Conservation (phyloP, 2,113 vertebrate species). For the Bothrops jararaca region DNA sequence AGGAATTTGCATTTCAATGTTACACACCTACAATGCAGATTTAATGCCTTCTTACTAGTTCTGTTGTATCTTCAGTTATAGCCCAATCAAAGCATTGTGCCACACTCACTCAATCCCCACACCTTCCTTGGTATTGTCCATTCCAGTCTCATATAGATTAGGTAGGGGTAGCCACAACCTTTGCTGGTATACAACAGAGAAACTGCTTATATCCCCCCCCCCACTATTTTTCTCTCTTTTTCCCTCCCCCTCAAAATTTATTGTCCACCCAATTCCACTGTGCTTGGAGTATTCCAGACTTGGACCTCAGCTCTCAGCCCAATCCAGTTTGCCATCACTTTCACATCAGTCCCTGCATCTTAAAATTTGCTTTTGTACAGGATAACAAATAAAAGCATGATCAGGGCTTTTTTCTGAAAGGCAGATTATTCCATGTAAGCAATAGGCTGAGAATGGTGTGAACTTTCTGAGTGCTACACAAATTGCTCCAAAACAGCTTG, state of each 20-base stretch:
- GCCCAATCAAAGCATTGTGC: not conserved
- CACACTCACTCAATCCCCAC: not conserved
- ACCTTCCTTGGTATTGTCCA: not conserved
- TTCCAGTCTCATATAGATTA: not conserved
- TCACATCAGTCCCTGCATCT: not conserved
- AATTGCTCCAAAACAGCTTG: not conserved
- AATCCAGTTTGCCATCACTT: not conserved
- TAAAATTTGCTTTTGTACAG: not conserved
- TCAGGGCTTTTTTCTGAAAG: not conserved
- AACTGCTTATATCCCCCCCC: not conserved
- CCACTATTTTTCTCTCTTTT: not conserved
- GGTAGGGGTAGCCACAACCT: not conserved
- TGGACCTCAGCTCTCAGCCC: not conserved
- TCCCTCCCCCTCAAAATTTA: not conserved
- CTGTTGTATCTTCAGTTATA: not conserved
- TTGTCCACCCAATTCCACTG: not conserved
- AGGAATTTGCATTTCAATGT: not conserved
- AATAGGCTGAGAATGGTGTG: not conserved
- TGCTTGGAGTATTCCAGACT: not conserved
- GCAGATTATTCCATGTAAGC: not conserved
- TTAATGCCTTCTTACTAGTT: not conserved
- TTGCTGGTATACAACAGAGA: not conserved
- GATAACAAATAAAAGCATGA: not conserved
- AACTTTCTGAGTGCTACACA: not conserved
- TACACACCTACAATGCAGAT: not conserved